Evolutionary conservation across 2,888 invertebrate species (phyloP).

Genomic region (Sceliomorpha sp.): DNA sequence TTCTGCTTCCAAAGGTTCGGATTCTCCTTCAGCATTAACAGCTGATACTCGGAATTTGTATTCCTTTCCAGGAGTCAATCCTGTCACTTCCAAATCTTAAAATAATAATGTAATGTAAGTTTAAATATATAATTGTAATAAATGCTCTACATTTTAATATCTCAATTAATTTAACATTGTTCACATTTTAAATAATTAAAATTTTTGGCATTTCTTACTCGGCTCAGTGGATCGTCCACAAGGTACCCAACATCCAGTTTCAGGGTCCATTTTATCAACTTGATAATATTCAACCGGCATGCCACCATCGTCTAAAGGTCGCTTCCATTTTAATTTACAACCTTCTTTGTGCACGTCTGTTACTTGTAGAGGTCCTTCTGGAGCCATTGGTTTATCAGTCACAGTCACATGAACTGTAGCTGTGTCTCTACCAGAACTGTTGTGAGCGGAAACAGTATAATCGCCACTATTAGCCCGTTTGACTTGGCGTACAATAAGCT

Average conservation of each 20-base stretch:
- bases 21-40: slow-evolving; percentile 97
- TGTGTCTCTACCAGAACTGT: slow-evolving; percentile 92
- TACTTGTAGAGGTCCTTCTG: slow-evolving; percentile 94
- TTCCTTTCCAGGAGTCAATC: slow-evolving; percentile 93
- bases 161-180: too few relatives aligned
- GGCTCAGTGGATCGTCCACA: slow-evolving; percentile 92
- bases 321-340: slow-evolving; percentile 96
- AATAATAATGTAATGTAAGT: too few relatives aligned
- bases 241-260: slow-evolving; percentile 93
- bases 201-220: slow-evolving; percentile 80
- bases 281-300: slow-evolving; percentile 97
- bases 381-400: slow-evolving; percentile 92
- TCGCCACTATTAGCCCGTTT: slow-evolving; percentile 91
- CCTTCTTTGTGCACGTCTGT: slow-evolving; percentile 96
- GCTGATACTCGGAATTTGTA: slow-evolving; percentile 98
- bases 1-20: slow-evolving; percentile 93
- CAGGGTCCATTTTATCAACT: slow-evolving; percentile 96
- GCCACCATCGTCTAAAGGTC: slow-evolving; percentile 97
- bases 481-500: slow-evolving; percentile 90
- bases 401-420: slow-evolving; percentile 91
- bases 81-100: slow-evolving; percentile 88
- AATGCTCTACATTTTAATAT: too few relatives aligned
- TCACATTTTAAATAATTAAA: slow-evolving; percentile 1
- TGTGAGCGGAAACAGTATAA: slow-evolving; percentile 92
- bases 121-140: too few relatives aligned